Percentiles rank a stretch among this genome's conserved stretches.
Conservation (phyloP, 2,797 vertebrate genomes). For the Coilia nasus region DNA sequence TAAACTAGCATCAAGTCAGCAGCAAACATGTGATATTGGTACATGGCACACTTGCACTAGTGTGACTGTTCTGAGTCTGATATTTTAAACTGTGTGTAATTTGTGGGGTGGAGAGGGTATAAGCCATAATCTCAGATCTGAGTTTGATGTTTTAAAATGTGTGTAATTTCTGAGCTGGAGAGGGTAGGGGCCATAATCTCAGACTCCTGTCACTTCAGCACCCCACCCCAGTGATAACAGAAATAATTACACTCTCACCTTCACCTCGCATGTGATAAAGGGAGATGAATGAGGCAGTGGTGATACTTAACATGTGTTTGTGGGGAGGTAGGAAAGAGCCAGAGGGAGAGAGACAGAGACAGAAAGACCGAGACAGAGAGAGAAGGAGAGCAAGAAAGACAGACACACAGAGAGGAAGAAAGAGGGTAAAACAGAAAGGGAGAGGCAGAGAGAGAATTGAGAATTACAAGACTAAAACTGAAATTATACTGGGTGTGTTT, state of each 20-base stretch:
- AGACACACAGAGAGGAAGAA: not conserved
- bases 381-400: too few species aligned
- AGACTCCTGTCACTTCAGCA: not conserved
- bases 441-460: not conserved
- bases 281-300: not conserved
- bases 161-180: not conserved
- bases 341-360: not conserved
- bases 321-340: not conserved
- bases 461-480: not conserved
- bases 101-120: not conserved
- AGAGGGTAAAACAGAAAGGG: not conserved
- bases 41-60: not conserved
- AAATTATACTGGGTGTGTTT: not conserved
- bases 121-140: not conserved
- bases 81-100: not conserved
- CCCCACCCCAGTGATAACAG: conserved; percentile 29
- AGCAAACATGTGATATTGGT: not conserved
- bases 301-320: conserved; percentile 16
- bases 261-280: conserved; percentile 41
- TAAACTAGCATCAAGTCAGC: too few species aligned
- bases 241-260: conserved; percentile 22
- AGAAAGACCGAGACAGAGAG: not conserved
- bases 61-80: not conserved
- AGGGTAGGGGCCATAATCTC: not conserved
- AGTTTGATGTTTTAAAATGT: not conserved